Conservation (phyloP, 1,140 invertebrate species). For the Phymorhynchus buccinoides region DNA sequence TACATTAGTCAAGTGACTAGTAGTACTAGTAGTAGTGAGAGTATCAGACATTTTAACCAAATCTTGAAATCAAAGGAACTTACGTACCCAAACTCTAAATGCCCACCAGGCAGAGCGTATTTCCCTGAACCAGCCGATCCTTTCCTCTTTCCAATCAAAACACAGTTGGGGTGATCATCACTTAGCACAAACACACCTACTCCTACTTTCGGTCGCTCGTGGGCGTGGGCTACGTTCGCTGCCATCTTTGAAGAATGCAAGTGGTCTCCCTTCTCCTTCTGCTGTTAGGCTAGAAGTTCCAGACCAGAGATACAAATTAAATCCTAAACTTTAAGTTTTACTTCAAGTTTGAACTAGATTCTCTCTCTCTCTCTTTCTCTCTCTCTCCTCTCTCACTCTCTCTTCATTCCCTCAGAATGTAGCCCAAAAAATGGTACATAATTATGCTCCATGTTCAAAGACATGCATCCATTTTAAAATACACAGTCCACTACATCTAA, state of each 20-base stretch:
- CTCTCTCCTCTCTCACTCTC: too few relatives aligned
- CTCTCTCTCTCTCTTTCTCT: too few relatives aligned
- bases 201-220: conserved; percentile 56
- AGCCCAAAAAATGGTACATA: too few relatives aligned
- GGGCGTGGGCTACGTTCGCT: background rate
- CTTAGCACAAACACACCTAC: conserved; percentile 59
- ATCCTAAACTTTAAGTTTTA: background rate
- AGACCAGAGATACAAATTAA: background rate
- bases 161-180: conserved; percentile 51
- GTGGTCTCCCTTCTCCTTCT: background rate
- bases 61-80: too few relatives aligned
- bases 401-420: too few relatives aligned
- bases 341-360: too few relatives aligned
- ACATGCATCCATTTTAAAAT: too few relatives aligned
- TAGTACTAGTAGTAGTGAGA: too few relatives aligned
- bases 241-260: conserved; percentile 4
- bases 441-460: too few relatives aligned
- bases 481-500: too few relatives aligned
- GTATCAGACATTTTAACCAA: too few relatives aligned
- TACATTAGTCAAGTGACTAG: too few relatives aligned
- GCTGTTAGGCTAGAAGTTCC: background rate
- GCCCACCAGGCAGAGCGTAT: conserved; percentile 56
- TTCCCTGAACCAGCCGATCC: conserved; percentile 48
- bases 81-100: conserved; percentile 61
- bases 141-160: conserved; percentile 55